Conservation (phyloP, 2,113 vertebrate genomes). For the Platichthys stellatus region DNA sequence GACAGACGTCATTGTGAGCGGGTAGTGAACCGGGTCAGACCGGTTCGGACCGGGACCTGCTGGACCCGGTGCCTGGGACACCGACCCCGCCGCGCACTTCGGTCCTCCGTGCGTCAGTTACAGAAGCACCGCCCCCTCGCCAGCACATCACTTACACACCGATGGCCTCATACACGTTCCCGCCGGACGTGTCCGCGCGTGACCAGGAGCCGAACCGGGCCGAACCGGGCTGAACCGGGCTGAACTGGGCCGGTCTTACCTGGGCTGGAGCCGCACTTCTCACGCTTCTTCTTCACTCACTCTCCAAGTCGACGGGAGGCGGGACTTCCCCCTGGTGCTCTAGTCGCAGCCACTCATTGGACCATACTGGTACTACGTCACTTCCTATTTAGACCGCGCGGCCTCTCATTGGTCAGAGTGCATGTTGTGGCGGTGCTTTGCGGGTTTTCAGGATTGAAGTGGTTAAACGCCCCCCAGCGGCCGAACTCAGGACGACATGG, state of each 20-base stretch:
- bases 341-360: slow-evolving; percentile 29
- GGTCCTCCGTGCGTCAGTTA: background rate
- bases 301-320: slow-evolving; percentile 38
- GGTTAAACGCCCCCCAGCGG: background rate
- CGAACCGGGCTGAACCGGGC: rapidly evolving
- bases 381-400: slow-evolving; percentile 16
- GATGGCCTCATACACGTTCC: background rate
- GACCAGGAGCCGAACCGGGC: background rate
- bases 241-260: slow-evolving; percentile 37
- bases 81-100: background rate
- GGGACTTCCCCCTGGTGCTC: slow-evolving; percentile 37
- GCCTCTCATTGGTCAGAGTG: slow-evolving; percentile 35
- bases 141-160: background rate
- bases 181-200: background rate
- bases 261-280: slow-evolving; percentile 18
- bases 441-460: background rate
- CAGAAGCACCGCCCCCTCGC: slow-evolving; percentile 34
- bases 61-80: background rate
- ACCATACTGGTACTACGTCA: rapidly evolving
- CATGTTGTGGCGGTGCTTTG: background rate
- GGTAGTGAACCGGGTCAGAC: background rate
- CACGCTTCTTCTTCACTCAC: slow-evolving; percentile 34
- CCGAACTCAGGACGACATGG: background rate
- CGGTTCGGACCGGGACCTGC: background rate
- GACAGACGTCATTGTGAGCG: background rate